Base-by-base conservation (phyloP, 1,140 invertebrate species). In the Chymomyza costata region DNA sequence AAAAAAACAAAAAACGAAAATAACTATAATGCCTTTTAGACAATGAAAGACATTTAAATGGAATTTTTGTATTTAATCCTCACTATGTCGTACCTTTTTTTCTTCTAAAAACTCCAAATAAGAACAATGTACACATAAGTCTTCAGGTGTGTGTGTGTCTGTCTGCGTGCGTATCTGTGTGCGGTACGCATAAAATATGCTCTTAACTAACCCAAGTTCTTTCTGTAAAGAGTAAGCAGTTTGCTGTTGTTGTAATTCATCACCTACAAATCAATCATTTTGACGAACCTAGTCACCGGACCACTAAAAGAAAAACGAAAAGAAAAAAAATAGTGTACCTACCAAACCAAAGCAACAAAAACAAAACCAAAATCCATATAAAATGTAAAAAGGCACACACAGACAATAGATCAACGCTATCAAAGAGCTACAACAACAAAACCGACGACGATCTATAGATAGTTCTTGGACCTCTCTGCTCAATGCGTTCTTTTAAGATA, bases 241-340 rank as follows among this genome's bases (percentile, higher is more conserved):
- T n/a, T 66, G 56, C 30, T 74, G 74, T 82, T 81, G 81, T 83
- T 81, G 81, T 83, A 83, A 83, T 83, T 83, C 81, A 83, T 83
- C 81, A 83, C 81, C 81, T 83, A 83, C 70, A 83, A 83, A 83
- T 83, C 81, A 83, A 83, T 83, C 81, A 83, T 83, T 83, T 83
- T 83, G 81, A 83, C 81, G 81, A 78, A 78, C 54, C 73, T 64
- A 78, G 62, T 76, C 70, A 58, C 68, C 58, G 74, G 68, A 44
- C n/a, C n/a, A 47, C 55, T 53, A 73, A 61, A 60, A 57, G 49
- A 45, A 38, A 47, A 35, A 25, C 18, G 48, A 49, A 49, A 47
- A 18, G 40, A 18, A 38, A 60, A 39, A 31, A 48, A 16, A 30
- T 35, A 46, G 37, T 3, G 43, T 37, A 57, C 40, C 38, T 17